Conservation (phyloP, 2,113 vertebrate genomes). For the Brachypteracias leptosomus region DNA sequence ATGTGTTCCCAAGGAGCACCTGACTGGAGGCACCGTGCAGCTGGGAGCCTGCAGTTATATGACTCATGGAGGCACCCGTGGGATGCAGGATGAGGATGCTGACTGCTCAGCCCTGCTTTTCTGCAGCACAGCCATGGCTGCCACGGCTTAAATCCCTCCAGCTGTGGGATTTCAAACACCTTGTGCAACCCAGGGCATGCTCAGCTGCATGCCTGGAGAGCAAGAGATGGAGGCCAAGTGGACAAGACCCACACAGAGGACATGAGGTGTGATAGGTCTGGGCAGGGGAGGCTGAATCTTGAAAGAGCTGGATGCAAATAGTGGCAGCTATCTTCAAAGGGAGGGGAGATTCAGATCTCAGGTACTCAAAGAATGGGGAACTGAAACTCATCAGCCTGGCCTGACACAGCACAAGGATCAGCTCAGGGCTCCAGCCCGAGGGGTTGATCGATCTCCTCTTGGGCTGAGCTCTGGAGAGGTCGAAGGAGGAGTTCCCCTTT, state of each 20-base stretch:
- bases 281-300: background rate
- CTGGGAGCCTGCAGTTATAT: rapidly evolving
- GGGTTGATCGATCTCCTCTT: background rate
- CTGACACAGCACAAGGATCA: background rate
- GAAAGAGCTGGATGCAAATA: background rate
- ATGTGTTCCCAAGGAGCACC: background rate
- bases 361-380: background rate
- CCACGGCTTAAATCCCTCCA: background rate
- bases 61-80: background rate
- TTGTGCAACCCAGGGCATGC: background rate
- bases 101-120: background rate
- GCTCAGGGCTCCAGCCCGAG: background rate
- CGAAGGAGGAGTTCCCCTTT: background rate
- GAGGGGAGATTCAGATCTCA: background rate
- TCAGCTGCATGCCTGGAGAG: background rate
- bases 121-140: rapidly evolving
- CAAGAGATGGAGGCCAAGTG: rapidly evolving
- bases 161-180: background rate
- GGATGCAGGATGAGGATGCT: background rate
- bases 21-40: background rate
- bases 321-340: background rate
- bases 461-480: background rate
- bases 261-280: background rate
- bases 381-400: background rate
- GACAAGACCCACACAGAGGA: background rate